A percentile compares a stretch with the other conserved stretches of the same genome.
Conservation (phyloP, 1,140 invertebrate species). For the Diploscapter pachys region DNA sequence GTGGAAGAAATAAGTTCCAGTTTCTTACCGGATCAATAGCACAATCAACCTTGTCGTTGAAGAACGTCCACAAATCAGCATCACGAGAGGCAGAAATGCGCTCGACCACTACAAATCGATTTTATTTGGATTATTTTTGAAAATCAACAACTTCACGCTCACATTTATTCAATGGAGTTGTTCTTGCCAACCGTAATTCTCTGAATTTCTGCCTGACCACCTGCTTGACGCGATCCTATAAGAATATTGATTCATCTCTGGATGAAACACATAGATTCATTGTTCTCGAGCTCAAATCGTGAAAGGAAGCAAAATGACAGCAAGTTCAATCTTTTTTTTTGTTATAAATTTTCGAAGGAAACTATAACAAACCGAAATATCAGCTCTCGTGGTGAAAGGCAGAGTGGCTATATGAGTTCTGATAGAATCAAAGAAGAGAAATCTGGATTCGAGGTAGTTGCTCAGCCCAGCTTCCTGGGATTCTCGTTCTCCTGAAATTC, state of each 20-base stretch:
- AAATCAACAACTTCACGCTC: neutral
- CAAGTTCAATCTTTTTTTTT: no score
- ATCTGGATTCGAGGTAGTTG: conserved; percentile 11
- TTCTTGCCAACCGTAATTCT: conserved; percentile 5
- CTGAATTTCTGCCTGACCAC: conserved; percentile 8
- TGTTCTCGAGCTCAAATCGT: no score
- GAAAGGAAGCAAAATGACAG: no score
- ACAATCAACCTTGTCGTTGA: conserved; percentile 16
- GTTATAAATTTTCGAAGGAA: no score
- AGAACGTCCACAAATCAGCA: conserved; percentile 17
- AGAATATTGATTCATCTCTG: no score
- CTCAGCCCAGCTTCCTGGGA: neutral
- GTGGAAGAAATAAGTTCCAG: neutral
- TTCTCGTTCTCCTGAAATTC: no score
- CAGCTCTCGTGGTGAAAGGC: conserved; percentile 9
- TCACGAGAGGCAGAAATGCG: conserved; percentile 16
- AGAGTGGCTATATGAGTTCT: conserved; percentile 5
- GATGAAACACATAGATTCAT: no score
- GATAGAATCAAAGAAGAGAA: conserved; percentile 11
- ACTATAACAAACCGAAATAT: neutral
- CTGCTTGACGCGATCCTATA: neutral
- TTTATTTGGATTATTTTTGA: neutral
- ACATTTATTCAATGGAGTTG: conserved; percentile 19
- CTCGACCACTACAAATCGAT: conserved; percentile 10
- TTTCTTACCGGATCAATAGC: conserved; percentile 8